A percentile compares a stretch with the other conserved stretches of the same genome.
Evolutionary conservation across 1,140 invertebrate genomes (phyloP).

Genomic region (Tetramorium alpestre): DNA sequence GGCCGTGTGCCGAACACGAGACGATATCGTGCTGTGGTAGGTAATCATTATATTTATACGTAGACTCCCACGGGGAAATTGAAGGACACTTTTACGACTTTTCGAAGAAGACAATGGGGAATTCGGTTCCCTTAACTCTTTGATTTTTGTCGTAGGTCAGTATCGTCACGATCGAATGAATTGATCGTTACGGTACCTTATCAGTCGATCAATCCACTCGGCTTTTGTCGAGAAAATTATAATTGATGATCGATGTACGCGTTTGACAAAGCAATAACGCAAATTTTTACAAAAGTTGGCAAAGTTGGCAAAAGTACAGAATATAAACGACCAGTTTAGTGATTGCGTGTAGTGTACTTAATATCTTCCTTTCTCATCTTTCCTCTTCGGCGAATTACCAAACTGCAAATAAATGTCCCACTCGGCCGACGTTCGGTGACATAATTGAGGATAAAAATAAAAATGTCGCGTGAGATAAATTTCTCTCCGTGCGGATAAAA

Average conservation of each 20-base stretch:
- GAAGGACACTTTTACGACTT: background rate
- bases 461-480: background rate
- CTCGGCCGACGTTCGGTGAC: background rate
- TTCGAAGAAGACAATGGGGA: background rate
- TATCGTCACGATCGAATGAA: background rate
- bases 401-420: background rate
- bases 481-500: background rate
- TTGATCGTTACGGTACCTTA: background rate
- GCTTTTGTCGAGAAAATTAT: background rate
- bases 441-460: background rate
- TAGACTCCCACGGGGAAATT: no score
- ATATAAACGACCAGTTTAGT: background rate
- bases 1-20: background rate
- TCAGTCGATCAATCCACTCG: background rate
- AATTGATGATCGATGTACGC: background rate
- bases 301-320: background rate
- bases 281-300: background rate
- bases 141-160: background rate
- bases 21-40: background rate
- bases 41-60: background rate
- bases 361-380: background rate
- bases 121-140: background rate
- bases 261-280: background rate
- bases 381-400: background rate
- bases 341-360: background rate